Evolutionary conservation across 2,888 invertebrate species (phyloP).

Genomic region (Neoitamus cyanurus): DNA sequence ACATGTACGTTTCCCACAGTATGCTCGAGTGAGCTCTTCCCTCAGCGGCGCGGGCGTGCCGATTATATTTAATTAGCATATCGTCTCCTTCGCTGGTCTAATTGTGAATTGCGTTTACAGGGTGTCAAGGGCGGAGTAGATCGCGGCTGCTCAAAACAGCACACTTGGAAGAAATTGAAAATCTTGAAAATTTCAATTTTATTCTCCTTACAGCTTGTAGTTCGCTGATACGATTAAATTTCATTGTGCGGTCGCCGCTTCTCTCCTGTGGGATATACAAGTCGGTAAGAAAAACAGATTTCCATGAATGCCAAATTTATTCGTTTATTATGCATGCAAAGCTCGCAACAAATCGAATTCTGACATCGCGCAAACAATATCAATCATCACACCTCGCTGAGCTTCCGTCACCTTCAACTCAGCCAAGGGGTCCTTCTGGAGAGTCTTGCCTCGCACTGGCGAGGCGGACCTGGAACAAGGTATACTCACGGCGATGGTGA

Average conservation of each 20-base stretch:
- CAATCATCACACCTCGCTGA: constrained; percentile 35
- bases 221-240: background rate
- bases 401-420: background rate
- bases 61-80: background rate
- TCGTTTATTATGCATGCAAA: constrained; percentile 45
- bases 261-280: background rate
- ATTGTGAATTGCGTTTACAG: background rate
- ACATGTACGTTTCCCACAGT: background rate
- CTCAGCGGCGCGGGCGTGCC: too few species aligned
- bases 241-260: background rate
- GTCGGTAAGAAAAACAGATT: constrained; percentile 15
- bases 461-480: background rate
- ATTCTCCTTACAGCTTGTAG: background rate
- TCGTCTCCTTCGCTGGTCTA: background rate
- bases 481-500: background rate
- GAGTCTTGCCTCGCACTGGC: background rate
- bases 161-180: background rate
- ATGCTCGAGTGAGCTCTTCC: too few species aligned
- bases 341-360: constrained; percentile 43
- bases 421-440: background rate
- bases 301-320: constrained; percentile 43
- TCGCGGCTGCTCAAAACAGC: background rate
- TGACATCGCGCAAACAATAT: constrained; percentile 43
- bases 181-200: background rate
- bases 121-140: background rate